These are phyloP conservation scores for Chaenocephalus aceratus DNA, from an alignment of 2,113 vertebrate genomes.

Conservation along the genomic window DNA sequence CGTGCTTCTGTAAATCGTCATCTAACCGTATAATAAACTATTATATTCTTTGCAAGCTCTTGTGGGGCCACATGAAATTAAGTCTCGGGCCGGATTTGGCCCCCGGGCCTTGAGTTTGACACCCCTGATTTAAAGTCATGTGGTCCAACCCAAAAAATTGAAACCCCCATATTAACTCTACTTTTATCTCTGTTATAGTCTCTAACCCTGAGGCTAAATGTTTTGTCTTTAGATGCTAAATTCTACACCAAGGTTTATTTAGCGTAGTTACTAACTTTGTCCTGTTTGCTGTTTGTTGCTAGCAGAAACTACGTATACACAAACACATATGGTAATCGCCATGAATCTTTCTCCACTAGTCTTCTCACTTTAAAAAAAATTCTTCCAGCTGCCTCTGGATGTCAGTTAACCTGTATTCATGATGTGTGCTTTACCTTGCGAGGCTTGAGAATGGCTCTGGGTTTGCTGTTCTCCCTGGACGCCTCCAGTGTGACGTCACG, in stretches of 20 bases:
- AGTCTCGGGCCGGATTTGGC: no score
- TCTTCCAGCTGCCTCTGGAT: background rate
- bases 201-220: background rate
- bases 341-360: no score
- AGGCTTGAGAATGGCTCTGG: conserved; percentile 95
- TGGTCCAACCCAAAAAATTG: background rate
- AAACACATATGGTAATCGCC: no score
- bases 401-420: background rate
- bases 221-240: background rate
- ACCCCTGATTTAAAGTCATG: background rate
- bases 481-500: conserved; percentile 96
- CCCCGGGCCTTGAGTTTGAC: no score
- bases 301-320: no score
- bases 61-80: no score
- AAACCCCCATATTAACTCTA: no score
- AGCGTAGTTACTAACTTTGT: background rate
- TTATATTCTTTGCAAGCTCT: no score
- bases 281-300: no score
- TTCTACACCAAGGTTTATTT: background rate
- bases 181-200: background rate
- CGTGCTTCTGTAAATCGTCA: no score
- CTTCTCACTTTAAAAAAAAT: no score
- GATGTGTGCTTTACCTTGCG: conserved; percentile 81
- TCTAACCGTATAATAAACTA: no score
- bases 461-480: conserved; percentile 97